phyloP scores from a whole-genome alignment of 2,797 vertebrate species.

The Moxostoma hubbsi region DNA sequence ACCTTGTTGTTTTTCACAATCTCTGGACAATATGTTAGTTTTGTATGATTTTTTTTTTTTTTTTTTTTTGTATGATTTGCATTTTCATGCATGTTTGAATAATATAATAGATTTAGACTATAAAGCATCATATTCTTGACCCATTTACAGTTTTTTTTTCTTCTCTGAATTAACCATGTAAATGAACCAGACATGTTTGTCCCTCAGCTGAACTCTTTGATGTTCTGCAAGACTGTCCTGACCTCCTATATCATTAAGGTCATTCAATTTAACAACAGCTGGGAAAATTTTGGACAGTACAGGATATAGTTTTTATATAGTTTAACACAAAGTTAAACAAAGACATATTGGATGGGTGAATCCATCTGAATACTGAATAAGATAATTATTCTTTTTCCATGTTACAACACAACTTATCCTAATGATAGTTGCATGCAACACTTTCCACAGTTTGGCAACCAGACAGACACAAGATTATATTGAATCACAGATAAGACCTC shows the following conservation, averaged over 20 bases:
- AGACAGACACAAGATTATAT: conserved; percentile 3
- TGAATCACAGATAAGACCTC: conserved; percentile 17
- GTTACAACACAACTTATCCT: not conserved
- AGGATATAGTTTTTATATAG: too few species aligned
- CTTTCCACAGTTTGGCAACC: conserved; percentile 34
- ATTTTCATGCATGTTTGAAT: too few species aligned
- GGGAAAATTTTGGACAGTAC: too few species aligned
- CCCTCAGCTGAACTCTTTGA: too few species aligned
- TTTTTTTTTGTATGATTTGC: too few species aligned
- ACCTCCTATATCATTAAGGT: not conserved
- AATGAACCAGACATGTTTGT: too few species aligned
- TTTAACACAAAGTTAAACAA: not conserved
- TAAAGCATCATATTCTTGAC: not conserved
- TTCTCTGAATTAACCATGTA: not conserved
- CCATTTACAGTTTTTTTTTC: not conserved
- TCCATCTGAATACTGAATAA: not conserved
- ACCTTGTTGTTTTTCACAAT: too few species aligned
- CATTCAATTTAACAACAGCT: not conserved
- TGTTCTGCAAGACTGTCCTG: not conserved
- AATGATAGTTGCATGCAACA: conserved; percentile 29
- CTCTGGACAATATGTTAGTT: too few species aligned
- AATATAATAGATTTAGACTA: too few species aligned
- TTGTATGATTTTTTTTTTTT: too few species aligned
- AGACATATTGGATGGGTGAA: not conserved
- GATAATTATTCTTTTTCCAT: conserved; percentile 5